Evolutionary conservation across 2,113 vertebrate genomes (phyloP), one percentile per base, ranked within the genome.

Genomic region (Accipiter cooperii): DNA sequence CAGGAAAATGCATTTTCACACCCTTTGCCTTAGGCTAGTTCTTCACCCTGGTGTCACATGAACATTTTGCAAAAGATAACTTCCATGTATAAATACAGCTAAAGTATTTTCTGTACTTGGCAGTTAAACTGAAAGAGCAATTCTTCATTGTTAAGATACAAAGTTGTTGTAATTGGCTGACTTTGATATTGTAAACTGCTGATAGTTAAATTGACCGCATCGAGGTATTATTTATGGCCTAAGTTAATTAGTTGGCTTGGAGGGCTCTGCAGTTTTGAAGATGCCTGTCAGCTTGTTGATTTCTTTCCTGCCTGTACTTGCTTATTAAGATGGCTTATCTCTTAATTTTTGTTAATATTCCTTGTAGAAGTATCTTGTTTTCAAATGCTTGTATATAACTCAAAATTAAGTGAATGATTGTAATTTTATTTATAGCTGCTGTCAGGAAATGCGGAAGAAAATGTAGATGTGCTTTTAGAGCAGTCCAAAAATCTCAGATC

Each of bases 171-270:
- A 82, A 90, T 91, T 82, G 75, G 38, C 51, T 80, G 31, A 75
- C 88, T 95, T 97, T 94, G 92, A 71, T 93, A 29, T 31, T 90
- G 40, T 95, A 69, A 93, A 89, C 76, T 95, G 65, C 76, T 84
- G 58, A 88, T 58, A 71, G 70, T 84, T 88, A 90, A 94, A 88
- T 86, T 79, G 93, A 87, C 80, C 24, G 1, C 77, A 87, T 89
- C 33, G 82, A 47, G 13, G 7, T 61, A 51, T 78, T 94, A 92
- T 96, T 96, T 97, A 95, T 87, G 65, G 40, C 66, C 66, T 51
- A 15, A 64, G 15, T 92, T 94, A 96, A 94, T 84, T 85, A 82
- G 29, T 33, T 90, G 61, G n/a, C 60, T 90, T 51, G 29, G 71
- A 89, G 71, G 34, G 13, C 44, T 87, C 63, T 92, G 70, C 24